Evolutionary conservation across 64 coral and sea anemone species (phyloP).

Genomic region (Orbicella faveolata): DNA sequence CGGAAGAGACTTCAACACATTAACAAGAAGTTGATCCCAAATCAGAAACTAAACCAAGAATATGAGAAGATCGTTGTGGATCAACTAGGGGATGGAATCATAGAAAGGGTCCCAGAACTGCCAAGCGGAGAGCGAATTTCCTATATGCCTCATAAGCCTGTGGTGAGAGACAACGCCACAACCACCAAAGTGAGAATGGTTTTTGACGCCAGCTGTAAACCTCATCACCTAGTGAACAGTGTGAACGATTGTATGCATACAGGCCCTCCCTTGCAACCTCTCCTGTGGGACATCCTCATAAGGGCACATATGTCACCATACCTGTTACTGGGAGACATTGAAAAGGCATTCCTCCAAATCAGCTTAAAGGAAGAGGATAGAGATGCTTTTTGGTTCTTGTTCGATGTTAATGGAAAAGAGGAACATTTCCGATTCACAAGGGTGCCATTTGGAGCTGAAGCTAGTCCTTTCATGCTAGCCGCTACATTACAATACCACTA

Average conservation of each 20-base stretch:
- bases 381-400: constrained; percentile 54
- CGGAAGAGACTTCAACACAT: constrained; percentile 25
- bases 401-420: constrained; percentile 35
- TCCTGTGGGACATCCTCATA: constrained; percentile 40
- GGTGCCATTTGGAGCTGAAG: constrained; percentile 33
- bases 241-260: constrained; percentile 63
- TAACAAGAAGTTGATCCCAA: constrained; percentile 45
- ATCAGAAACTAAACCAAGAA: constrained; percentile 35
- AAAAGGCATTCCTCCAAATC: constrained; percentile 39
- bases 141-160: constrained; percentile 61
- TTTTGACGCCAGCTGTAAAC: constrained; percentile 58
- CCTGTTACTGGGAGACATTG: constrained; percentile 19
- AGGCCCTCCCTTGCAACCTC: constrained; percentile 38
- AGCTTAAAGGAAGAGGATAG: constrained; percentile 12
- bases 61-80: constrained; percentile 37
- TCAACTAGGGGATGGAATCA: constrained; percentile 39
- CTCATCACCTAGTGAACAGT: constrained; percentile 57
- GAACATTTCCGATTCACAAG: constrained; percentile 10
- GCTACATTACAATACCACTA: constrained; percentile 18
- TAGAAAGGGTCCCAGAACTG: constrained; percentile 4
- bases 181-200: constrained; percentile 74
- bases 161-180: constrained; percentile 18
- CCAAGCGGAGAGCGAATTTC: constrained; percentile 33
- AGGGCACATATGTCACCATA: neutral
- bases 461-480: constrained; percentile 1